Conservation (phyloP, 1,140 invertebrate species). For the Spodoptera frugiperda region DNA sequence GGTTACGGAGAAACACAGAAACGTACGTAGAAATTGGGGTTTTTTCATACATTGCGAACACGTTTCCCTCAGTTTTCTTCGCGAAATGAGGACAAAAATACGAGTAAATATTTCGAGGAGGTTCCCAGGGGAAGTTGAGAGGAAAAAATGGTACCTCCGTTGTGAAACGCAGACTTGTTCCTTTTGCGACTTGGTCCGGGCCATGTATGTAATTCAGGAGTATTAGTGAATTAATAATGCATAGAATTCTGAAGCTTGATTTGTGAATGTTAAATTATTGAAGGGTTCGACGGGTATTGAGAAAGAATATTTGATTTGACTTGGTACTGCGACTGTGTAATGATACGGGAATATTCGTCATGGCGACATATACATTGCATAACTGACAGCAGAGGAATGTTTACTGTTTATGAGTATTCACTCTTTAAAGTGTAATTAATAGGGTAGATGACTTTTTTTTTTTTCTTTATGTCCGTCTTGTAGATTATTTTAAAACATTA, state of each 20-base stretch:
- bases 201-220: not conserved
- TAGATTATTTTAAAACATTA: too few relatives aligned
- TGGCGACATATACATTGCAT: too few relatives aligned
- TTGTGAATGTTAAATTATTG: too few relatives aligned
- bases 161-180: not conserved
- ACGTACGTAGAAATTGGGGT: not conserved
- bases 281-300: too few relatives aligned
- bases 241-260: not conserved
- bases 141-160: conserved; percentile 7
- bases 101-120: not conserved
- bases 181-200: not conserved
- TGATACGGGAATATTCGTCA: too few relatives aligned
- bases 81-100: conserved; percentile 22
- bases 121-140: not conserved
- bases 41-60: not conserved
- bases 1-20: not conserved
- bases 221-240: not conserved
- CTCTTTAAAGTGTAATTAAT: too few relatives aligned
- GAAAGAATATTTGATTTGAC: too few relatives aligned
- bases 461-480: too few relatives aligned
- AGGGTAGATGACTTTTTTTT: too few relatives aligned
- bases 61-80: not conserved
- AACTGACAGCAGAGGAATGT: too few relatives aligned
- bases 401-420: too few relatives aligned
- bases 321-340: too few relatives aligned